Evolutionary conservation across 2,113 vertebrate genomes (phyloP).

Genomic region (Tragelaphus strepsiceros): DNA sequence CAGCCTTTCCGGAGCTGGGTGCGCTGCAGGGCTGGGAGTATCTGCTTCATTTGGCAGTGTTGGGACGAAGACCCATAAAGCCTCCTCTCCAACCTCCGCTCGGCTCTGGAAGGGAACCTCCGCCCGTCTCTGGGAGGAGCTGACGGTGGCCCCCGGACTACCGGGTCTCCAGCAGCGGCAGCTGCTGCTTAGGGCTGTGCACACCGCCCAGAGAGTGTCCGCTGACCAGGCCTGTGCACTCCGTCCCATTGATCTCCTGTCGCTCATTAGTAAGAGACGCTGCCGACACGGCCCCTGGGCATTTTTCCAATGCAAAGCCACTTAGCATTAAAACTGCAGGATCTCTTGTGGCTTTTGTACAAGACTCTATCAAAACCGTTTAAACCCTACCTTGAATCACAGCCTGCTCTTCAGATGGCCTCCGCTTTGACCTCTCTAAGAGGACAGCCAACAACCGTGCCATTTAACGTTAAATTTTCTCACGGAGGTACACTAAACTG

Average conservation of each 20-base stretch:
- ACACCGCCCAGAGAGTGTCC: slow-evolving; percentile 69
- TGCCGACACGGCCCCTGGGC: slow-evolving; percentile 86
- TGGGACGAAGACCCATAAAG: background rate
- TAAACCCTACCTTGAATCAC: slow-evolving; percentile 68
- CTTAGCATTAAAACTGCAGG: slow-evolving; percentile 87
- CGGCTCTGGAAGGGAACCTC: background rate
- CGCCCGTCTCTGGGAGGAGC: accelerated
- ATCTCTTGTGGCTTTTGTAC: slow-evolving; percentile 65
- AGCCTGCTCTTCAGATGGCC: slow-evolving; percentile 61
- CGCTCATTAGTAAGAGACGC: slow-evolving; percentile 87
- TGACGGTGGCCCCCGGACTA: accelerated
- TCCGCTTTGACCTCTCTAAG: slow-evolving; percentile 55
- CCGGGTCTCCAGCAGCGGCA: background rate
- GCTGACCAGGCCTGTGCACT: slow-evolving; percentile 85
- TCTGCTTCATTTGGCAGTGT: background rate
- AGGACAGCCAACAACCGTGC: background rate
- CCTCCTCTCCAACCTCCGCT: background rate
- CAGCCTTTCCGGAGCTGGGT: background rate
- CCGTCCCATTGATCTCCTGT: slow-evolving; percentile 87
- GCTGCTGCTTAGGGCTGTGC: slow-evolving; percentile 75
- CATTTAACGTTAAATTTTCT: background rate
- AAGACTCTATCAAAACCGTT: slow-evolving; percentile 72
- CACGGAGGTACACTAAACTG: background rate
- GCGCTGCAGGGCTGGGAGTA: accelerated
- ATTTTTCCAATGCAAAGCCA: slow-evolving; percentile 87